A percentile compares a stretch with the other conserved stretches of the same genome.
Evolutionary conservation across 2,113 vertebrate genomes (phyloP).

Genomic region (Macquaria australasica): DNA sequence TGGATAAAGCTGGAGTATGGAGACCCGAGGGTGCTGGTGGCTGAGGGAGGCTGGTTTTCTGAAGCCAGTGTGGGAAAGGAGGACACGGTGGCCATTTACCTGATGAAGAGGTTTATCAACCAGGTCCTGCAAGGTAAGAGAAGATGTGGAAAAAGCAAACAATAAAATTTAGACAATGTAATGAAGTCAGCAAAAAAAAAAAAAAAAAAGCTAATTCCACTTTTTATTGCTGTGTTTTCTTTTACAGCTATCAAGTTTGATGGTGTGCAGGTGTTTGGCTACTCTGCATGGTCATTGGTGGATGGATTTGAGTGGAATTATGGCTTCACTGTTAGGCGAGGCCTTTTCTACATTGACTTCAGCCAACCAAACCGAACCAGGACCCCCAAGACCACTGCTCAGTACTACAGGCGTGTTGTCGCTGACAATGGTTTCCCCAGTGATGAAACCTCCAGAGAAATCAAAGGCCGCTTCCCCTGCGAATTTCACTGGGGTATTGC

Average conservation of each 20-base stretch:
- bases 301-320: constrained; percentile 97
- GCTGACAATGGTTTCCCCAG: constrained; percentile 88
- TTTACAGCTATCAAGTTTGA: constrained; percentile 89
- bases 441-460: constrained; percentile 70
- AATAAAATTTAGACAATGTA: neutral
- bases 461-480: constrained; percentile 90
- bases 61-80: constrained; percentile 89
- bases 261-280: constrained; percentile 90
- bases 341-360: constrained; percentile 94
- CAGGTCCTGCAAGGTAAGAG: constrained; percentile 92
- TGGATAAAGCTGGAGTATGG: constrained; percentile 94
- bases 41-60: constrained; percentile 96
- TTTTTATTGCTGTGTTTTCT: constrained; percentile 16
- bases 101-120: constrained; percentile 95
- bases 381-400: constrained; percentile 91
- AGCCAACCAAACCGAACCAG: constrained; percentile 84
- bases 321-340: constrained; percentile 87
- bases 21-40: constrained; percentile 88
- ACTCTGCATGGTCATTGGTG: constrained; percentile 93
- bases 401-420: constrained; percentile 90
- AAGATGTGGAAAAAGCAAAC: neutral
- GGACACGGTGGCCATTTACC: constrained; percentile 92
- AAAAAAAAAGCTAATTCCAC: neutral
- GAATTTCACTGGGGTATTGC: constrained; percentile 95
- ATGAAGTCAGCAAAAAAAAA: constrained; percentile 9